These are phyloP conservation scores for Collichthys lucidus DNA, from an alignment of 2,113 vertebrate genomes.

Conservation along the genomic window DNA sequence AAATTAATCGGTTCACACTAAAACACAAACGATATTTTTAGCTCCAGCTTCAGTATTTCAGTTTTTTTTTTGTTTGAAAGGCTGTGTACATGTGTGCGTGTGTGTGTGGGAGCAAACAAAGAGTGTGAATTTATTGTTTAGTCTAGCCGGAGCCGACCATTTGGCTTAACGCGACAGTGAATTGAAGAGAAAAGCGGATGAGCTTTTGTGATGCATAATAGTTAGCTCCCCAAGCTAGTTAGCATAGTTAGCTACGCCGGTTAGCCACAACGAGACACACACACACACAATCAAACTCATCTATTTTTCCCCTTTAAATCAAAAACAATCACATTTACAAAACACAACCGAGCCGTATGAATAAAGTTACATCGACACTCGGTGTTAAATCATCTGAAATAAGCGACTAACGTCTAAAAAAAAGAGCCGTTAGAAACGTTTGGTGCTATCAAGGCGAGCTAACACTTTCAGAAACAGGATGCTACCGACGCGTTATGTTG, in stretches of 20 bases:
- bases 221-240: slow-evolving; percentile 71
- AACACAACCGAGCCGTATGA: rapidly evolving
- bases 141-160: slow-evolving; percentile 68
- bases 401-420: rapidly evolving
- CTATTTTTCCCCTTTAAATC: slow-evolving; percentile 18
- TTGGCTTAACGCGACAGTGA: slow-evolving; percentile 64
- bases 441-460: slow-evolving; percentile 65
- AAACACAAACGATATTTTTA: slow-evolving; percentile 76
- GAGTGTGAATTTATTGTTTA: slow-evolving; percentile 62
- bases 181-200: slow-evolving; percentile 65
- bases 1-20: slow-evolving; percentile 49
- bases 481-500: not conserved
- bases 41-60: slow-evolving; percentile 20
- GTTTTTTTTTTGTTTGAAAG: not conserved
- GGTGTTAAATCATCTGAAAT: not conserved
- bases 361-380: rapidly evolving
- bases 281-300: slow-evolving; percentile 63
- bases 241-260: slow-evolving; percentile 65
- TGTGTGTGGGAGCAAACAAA: not conserved
- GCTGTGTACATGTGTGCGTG: too few relatives aligned
- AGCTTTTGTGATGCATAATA: slow-evolving; percentile 82
- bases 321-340: slow-evolving; percentile 52
- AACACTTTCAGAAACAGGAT: slow-evolving; percentile 45
- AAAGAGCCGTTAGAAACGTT: not conserved
- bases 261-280: slow-evolving; percentile 64